Conservation (phyloP, 2,797 vertebrate species). For the Sebastes ruberrimus region DNA sequence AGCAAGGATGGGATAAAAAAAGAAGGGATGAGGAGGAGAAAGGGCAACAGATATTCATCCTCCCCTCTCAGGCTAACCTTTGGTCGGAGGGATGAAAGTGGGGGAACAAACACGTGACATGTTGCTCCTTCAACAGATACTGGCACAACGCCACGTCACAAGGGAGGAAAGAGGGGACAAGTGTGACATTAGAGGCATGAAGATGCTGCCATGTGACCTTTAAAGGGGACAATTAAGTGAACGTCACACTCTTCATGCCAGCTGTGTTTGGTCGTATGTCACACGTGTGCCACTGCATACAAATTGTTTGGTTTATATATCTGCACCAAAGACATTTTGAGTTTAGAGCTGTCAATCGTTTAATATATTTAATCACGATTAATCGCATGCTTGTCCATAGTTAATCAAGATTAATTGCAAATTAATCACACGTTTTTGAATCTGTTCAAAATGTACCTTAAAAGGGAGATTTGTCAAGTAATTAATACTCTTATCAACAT, state of each 20-base stretch:
- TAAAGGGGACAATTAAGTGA: slow-evolving; percentile 44
- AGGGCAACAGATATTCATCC: slow-evolving; percentile 18
- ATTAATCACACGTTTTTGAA: too few relatives aligned
- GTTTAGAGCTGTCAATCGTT: too few relatives aligned
- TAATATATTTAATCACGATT: too few relatives aligned
- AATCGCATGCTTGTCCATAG: too few relatives aligned
- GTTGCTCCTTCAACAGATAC: slow-evolving; percentile 33
- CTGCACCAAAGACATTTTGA: background rate
- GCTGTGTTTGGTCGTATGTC: slow-evolving; percentile 27
- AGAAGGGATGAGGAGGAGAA: background rate
- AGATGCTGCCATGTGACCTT: slow-evolving; percentile 54
- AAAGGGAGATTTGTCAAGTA: too few relatives aligned
- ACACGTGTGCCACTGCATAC: background rate
- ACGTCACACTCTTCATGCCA: background rate
- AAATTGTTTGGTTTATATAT: background rate
- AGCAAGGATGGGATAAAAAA: background rate
- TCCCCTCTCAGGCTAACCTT: slow-evolving; percentile 45
- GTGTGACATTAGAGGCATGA: slow-evolving; percentile 51
- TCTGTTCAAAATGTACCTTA: too few relatives aligned
- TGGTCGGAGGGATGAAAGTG: slow-evolving; percentile 25
- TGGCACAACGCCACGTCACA: slow-evolving; percentile 30
- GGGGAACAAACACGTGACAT: slow-evolving; percentile 26
- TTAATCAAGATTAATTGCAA: too few relatives aligned
- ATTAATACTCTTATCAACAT: too few relatives aligned
- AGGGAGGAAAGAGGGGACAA: slow-evolving; percentile 11